Percentiles rank a stretch among this genome's conserved stretches.
These are phyloP conservation scores for Tapirus indicus DNA, from an alignment of 2,797 vertebrate genomes.

Conservation along the genomic window DNA sequence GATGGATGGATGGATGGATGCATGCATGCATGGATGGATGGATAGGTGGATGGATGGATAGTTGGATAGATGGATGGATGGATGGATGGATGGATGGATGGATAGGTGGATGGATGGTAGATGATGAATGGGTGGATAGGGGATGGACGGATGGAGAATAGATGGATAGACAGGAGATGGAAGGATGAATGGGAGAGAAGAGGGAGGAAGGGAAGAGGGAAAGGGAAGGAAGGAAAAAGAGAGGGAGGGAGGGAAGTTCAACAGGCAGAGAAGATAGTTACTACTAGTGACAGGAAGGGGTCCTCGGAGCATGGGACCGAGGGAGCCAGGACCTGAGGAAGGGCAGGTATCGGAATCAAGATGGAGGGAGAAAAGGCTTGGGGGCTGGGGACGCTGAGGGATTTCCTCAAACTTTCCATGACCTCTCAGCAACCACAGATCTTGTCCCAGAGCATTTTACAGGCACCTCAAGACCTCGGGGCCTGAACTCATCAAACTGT, in stretches of 20 bases:
- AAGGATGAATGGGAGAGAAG: no score
- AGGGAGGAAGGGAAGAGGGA: no score
- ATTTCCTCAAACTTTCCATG: background rate
- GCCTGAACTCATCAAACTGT: background rate
- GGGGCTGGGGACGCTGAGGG: accelerated
- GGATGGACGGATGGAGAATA: background rate
- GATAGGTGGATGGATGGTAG: no score
- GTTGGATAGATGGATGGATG: background rate
- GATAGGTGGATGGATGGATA: background rate
- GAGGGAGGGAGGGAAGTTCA: no score
- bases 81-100: background rate
- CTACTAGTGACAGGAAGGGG: background rate
- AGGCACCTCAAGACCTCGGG: background rate
- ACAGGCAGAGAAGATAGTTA: background rate
- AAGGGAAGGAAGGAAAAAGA: no score
- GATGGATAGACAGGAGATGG: accelerated
- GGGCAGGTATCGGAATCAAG: background rate
- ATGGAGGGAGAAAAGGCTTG: accelerated
- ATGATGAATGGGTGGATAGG: no score
- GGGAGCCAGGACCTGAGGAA: background rate
- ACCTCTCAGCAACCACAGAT: background rate
- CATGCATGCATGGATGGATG: no score
- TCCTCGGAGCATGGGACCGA: background rate
- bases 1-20: no score
- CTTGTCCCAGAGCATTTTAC: background rate